Conservation (phyloP, 2,888 invertebrate species). For the Isoperla grammatica region DNA sequence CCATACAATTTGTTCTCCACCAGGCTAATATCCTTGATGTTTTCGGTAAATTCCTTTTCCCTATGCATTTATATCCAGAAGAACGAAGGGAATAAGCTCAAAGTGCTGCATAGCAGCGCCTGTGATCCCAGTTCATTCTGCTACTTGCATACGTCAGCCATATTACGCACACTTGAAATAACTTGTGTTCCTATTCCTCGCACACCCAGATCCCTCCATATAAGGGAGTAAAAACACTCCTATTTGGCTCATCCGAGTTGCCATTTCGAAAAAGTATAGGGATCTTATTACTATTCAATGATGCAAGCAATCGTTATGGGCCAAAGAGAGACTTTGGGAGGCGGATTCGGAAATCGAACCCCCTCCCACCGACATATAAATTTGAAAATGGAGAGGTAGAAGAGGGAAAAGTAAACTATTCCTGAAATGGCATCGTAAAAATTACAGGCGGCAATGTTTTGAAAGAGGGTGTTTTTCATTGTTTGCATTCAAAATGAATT, state of each 20-base stretch:
- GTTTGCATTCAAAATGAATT: constrained; percentile 14
- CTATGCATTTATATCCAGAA: constrained; percentile 16
- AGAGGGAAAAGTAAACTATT: constrained; percentile 18
- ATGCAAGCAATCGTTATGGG: constrained; percentile 42
- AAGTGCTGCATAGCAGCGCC: neutral
- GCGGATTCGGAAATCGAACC: constrained; percentile 26
- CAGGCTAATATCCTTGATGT: constrained; percentile 31
- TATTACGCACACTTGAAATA: neutral
- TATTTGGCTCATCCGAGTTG: constrained; percentile 14
- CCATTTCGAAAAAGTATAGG: constrained; percentile 28
- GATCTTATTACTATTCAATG: constrained; percentile 48
- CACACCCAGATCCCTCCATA: neutral
- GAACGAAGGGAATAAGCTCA: constrained; percentile 8
- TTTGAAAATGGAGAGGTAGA: constrained; percentile 27
- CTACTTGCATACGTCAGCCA: no score
- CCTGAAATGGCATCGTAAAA: constrained; percentile 18
- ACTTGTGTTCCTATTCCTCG: neutral
- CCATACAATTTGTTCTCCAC: constrained; percentile 31
- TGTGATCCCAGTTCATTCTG: no score
- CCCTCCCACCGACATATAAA: constrained; percentile 25
- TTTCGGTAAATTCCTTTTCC: constrained; percentile 26
- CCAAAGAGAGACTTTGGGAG: constrained; percentile 23
- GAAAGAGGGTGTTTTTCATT: constrained; percentile 10
- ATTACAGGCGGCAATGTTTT: constrained; percentile 12
- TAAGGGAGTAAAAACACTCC: constrained; percentile 13